A percentile compares a stretch with the other conserved stretches of the same genome.
Conservation (phyloP, 2,113 vertebrate species). For the Brachyistius frenatus region DNA sequence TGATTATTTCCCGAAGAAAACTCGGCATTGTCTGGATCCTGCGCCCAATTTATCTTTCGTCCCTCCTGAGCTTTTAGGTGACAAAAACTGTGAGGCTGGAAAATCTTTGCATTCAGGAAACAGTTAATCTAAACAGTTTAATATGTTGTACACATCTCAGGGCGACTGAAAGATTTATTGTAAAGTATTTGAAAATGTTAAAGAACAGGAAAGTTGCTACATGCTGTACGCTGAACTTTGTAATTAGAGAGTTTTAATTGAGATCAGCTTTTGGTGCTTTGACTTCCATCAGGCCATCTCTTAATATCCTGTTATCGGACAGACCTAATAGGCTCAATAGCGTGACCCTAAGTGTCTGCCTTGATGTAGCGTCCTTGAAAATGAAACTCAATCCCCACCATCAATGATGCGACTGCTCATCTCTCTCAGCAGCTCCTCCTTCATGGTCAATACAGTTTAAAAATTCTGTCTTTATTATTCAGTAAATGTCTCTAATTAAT, state of each 20-base stretch:
- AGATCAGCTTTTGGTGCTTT: constrained; percentile 20
- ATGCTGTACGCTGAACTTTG: neutral
- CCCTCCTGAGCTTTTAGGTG: constrained; percentile 22
- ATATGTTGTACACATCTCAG: neutral
- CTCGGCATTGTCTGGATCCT: constrained; percentile 67
- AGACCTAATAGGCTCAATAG: constrained; percentile 39
- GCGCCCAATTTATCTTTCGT: constrained; percentile 70
- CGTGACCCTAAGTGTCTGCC: constrained; percentile 29
- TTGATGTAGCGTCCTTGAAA: constrained; percentile 56
- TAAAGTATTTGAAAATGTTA: neutral
- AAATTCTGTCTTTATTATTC: neutral
- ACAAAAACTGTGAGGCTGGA: neutral
- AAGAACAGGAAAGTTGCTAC: neutral
- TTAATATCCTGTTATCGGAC: constrained; percentile 53
- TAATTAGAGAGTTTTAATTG: constrained; percentile 50
- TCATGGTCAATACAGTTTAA: constrained; percentile 16
- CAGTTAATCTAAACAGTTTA: neutral
- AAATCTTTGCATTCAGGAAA: neutral
- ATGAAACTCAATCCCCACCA: constrained; percentile 52
- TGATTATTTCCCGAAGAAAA: constrained; percentile 83
- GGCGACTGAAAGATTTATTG: neutral
- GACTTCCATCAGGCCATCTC: constrained; percentile 40
- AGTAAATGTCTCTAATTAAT: constrained; percentile 1
- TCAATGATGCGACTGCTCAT: constrained; percentile 11
- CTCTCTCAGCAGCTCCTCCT: constrained; percentile 21